Base-by-base conservation (phyloP, 30 jellyfish, hydroid and myxozoan genomes). In the Nemopilema nomurai region DNA sequence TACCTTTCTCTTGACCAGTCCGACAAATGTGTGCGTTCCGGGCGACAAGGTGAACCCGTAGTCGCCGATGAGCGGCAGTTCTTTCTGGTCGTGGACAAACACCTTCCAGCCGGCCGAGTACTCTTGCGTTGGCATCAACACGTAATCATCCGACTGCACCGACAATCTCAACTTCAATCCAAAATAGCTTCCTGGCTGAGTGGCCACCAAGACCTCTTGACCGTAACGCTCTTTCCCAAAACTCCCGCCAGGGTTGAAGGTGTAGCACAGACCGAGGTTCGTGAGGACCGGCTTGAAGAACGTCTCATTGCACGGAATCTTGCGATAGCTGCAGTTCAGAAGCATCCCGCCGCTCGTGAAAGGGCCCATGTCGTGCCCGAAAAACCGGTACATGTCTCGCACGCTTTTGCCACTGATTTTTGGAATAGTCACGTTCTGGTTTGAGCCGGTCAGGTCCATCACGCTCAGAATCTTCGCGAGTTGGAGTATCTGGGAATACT, bases 31-130 rank as follows among this genome's bases (percentile, higher is more conserved):
- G 66, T 88, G 96, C 20, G 96, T 88, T 24, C 96, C 96, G 8
- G 96, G 91, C 0, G 96, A 71, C 51, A 88, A 49, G 8, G 96
- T 86, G 30, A 88, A 74, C 24, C 96, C 96, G 33, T 88, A 88
- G 32, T 80, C 70, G 62, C 76, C 81, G 19, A 72, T 92, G 71
- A 88, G 33, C 13, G 96, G 96, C 51, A 88, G 82, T 51, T 88
- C 90, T 0, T 70, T 52, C 69, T 88, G 96, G 66, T 88, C 96
- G 31, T 88, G 96, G 29, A 81, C 57, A 57, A 76, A 74, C 62
- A 88, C 51, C 52, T 80, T 88, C 86, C 88, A 81, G 0, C 96
- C 96, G 49, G 90, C 71, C 0, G 96, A 80, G 18, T n/a, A 79
- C 20, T 89, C 96, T 29, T 81, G 89, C 65, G 81, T 81, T n/a